Base-by-base conservation (phyloP, 2,113 vertebrate species). In the Corythaixoides concolor region DNA sequence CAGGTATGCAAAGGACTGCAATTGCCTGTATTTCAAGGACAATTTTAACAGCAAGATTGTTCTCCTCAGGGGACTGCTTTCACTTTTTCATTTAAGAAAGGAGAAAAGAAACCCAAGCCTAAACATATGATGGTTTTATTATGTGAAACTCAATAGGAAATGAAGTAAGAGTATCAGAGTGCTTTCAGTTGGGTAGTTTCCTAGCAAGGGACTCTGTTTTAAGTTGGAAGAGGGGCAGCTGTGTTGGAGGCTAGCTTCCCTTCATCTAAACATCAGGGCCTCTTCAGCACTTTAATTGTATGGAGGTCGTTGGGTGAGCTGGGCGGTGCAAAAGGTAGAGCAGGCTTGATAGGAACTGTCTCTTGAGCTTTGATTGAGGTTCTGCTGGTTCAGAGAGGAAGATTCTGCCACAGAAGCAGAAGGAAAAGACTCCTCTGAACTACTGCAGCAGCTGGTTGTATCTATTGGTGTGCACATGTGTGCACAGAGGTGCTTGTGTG, bases 131-230 rank as follows among this genome's bases (percentile, higher is more conserved):
- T 92, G 90, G 76, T 98, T 98, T 98, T 98, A 98, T 96, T 97
- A 98, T 96, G 96, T 98, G 97, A 98, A 97, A 97, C 85, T 78
- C 91, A 96, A 91, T 97, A 97, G 97, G 97, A 98, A 98, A 98
- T 98, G 97, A 98, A 97, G 96, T 96, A 94, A 98, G 96, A 97
- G 50, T 90, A 92, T 95, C 93, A 77, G 95, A 35, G 90, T 95
- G 88, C 93, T 97, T 97, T 96, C 91, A 91, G 84, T 90, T 95
- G 89, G 82, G 86, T 60, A 64, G 33, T 92, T 97, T 96, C 93
- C 76, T 93, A 93, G 82, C 82, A 70, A 90, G 77, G 59, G 79
- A 78, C 93, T 90, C 88, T 91, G 32, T 86, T 92, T 93, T 85
- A 55, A 37, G 27, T 45, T 83, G 89, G 70, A 66, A 74, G 76